phyloP scores from a whole-genome alignment of 2,888 invertebrate genomes.

The Allophyes oxyacanthae region DNA sequence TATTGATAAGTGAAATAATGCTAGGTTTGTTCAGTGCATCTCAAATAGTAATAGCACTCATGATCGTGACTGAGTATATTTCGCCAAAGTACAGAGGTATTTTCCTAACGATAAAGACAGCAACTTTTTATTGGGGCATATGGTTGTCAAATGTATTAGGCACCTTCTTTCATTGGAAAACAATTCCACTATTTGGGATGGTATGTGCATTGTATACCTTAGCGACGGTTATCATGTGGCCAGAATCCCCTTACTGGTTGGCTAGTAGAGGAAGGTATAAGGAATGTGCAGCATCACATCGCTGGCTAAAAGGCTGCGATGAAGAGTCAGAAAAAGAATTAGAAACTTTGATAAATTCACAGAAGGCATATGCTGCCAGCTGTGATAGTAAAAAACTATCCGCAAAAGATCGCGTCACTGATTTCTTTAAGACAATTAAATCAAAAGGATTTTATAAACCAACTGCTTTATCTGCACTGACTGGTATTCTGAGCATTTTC shows the following conservation, averaged over 20 bases:
- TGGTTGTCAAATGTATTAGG: slow-evolving; percentile 64
- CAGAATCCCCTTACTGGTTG: slow-evolving; percentile 64
- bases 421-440: slow-evolving; percentile 35
- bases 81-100: slow-evolving; percentile 62
- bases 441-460: slow-evolving; percentile 65
- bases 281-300: slow-evolving; percentile 61
- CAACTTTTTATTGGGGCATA: slow-evolving; percentile 60
- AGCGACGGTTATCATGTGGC: slow-evolving; percentile 38
- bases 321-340: slow-evolving; percentile 63
- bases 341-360: slow-evolving; percentile 53
- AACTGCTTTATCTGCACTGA: slow-evolving; percentile 42
- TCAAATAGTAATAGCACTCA: slow-evolving; percentile 33
- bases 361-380: slow-evolving; percentile 51
- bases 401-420: slow-evolving; percentile 7
- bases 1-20: slow-evolving; percentile 57
- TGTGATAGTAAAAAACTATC: slow-evolving; percentile 6
- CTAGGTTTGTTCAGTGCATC: slow-evolving; percentile 39
- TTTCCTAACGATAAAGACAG: slow-evolving; percentile 60
- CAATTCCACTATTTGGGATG: slow-evolving; percentile 56
- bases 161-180: slow-evolving; percentile 61
- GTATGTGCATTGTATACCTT: slow-evolving; percentile 44
- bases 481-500: slow-evolving; percentile 46
- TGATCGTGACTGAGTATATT: slow-evolving; percentile 61
- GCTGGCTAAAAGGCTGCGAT: slow-evolving; percentile 63
- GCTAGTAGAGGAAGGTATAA: slow-evolving; percentile 63